Evolutionary conservation across 2,888 invertebrate genomes (phyloP).

Genomic region (Ceriagrion tenellum): DNA sequence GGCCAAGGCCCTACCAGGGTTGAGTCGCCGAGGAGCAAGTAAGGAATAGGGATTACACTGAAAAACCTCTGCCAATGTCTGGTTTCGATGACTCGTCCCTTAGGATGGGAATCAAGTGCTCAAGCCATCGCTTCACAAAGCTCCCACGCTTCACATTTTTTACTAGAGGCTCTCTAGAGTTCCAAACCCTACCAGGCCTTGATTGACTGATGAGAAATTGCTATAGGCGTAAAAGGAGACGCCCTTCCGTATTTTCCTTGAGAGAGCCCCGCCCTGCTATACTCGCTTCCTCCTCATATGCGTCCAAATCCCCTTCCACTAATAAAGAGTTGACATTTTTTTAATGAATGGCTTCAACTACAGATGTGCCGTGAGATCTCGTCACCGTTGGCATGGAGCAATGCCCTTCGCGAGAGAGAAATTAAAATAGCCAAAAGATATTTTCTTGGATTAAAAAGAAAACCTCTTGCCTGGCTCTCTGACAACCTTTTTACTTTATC

Average conservation of each 20-base stretch:
- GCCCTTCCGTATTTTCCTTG: background rate
- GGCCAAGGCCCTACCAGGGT: too few relatives aligned
- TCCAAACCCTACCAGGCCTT: background rate
- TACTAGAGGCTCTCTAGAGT: too few relatives aligned
- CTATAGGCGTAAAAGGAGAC: background rate
- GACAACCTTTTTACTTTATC: background rate
- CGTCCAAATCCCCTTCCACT: background rate
- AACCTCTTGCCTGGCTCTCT: background rate
- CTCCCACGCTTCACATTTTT: too few relatives aligned
- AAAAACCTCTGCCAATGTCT: too few relatives aligned
- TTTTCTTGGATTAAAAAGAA: background rate
- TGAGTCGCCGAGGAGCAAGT: too few relatives aligned
- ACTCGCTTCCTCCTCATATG: background rate
- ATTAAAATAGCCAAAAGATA: background rate
- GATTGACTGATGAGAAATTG: background rate
- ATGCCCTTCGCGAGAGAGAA: background rate
- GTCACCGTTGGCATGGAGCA: background rate
- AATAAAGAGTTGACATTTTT: constrained; percentile 1
- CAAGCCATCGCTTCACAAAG: too few relatives aligned
- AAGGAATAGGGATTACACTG: too few relatives aligned
- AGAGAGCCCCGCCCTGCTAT: background rate
- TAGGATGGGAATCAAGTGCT: too few relatives aligned
- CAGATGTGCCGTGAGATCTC: background rate
- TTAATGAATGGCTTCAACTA: background rate
- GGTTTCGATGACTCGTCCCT: too few relatives aligned